Conservation (phyloP, 2,113 vertebrate genomes). For the Heptranchias perlo region DNA sequence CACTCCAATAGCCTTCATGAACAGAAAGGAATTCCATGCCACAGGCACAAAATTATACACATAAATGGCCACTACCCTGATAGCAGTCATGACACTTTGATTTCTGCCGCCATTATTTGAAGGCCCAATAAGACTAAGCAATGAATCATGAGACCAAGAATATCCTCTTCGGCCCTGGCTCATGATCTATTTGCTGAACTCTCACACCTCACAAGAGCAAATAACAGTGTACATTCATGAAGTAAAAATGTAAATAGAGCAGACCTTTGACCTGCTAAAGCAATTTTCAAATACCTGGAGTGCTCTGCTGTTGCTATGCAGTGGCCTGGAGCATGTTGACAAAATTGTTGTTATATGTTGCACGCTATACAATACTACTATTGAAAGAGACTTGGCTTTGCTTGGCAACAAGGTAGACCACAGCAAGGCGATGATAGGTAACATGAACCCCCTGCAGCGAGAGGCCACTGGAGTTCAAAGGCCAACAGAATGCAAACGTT, state of each 20-base stretch:
- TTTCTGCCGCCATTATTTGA: background rate
- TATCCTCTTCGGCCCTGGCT: background rate
- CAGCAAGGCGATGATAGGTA: background rate
- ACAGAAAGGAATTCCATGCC: background rate
- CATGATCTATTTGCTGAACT: background rate
- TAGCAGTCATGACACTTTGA: background rate
- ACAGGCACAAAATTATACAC: too few relatives aligned
- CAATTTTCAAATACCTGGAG: background rate
- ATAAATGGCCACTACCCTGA: background rate
- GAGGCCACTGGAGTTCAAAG: background rate
- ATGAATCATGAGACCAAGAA: background rate
- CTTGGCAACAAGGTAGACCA: background rate
- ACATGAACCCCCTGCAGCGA: background rate
- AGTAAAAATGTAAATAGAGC: background rate
- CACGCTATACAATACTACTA: background rate
- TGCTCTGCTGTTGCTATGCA: background rate
- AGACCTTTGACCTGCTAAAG: background rate
- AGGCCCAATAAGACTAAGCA: background rate
- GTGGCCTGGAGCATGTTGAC: background rate
- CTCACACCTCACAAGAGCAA: background rate
- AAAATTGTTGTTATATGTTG: background rate
- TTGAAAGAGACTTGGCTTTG: background rate
- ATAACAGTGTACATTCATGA: background rate
- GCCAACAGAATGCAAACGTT: background rate
- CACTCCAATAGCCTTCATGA: background rate